Evolutionary conservation across 2,888 invertebrate genomes (phyloP).

Genomic region (Scaeva pyrastri): DNA sequence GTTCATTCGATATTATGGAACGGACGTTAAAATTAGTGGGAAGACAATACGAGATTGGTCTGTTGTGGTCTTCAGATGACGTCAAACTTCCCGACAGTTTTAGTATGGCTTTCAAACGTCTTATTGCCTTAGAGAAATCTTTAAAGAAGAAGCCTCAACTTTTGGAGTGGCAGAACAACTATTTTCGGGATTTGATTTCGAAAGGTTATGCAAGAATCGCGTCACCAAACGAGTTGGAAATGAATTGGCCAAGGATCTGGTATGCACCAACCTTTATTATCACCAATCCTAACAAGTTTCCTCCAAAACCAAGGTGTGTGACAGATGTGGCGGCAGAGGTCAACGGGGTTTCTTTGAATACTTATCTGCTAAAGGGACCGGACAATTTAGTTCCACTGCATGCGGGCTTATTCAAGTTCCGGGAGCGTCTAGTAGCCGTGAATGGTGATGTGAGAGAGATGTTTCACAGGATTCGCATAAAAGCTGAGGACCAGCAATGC

Average conservation of each 20-base stretch:
- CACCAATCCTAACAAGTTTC: conserved; percentile 46
- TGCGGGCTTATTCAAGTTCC: conserved; percentile 62
- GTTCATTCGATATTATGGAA: no score
- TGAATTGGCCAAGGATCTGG: conserved; percentile 68
- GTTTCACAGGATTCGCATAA: conserved; percentile 54
- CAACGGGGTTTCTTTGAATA: conserved; percentile 56
- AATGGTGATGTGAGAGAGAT: conserved; percentile 70
- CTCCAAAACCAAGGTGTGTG: conserved; percentile 53
- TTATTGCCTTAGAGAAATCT: no score
- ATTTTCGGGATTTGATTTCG: no score
- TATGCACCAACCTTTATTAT: conserved; percentile 77
- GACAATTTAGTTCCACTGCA: conserved; percentile 48
- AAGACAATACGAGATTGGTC: no score
- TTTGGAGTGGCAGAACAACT: no score
- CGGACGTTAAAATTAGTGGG: no score
- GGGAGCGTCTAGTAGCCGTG: conserved; percentile 52
- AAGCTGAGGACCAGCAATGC: conserved; percentile 29
- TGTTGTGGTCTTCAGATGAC: no score
- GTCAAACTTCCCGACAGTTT: no score
- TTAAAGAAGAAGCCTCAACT: no score
- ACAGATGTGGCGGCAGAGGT: conserved; percentile 65
- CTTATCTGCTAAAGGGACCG: conserved; percentile 63
- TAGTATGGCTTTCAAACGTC: no score
- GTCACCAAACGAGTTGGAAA: conserved; percentile 35
- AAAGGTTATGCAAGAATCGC: no score